Conservation (phyloP, 2,797 vertebrate species). For the Chloroceryle amazona region DNA sequence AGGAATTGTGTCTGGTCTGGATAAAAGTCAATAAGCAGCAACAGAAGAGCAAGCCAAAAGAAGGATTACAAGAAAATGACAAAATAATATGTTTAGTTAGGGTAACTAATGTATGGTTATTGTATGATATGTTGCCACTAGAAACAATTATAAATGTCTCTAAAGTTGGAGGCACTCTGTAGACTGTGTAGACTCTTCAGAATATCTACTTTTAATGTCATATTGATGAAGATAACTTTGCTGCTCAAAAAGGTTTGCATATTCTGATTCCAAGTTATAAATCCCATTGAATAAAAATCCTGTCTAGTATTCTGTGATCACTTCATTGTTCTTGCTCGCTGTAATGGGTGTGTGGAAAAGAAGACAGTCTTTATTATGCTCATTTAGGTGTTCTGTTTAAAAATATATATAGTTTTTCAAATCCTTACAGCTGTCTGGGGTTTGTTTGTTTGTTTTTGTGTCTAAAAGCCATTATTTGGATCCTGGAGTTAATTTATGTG, state of each 20-base stretch:
- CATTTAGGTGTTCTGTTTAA: background rate
- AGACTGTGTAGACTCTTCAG: background rate
- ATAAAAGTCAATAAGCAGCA: slow-evolving; percentile 9
- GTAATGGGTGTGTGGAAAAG: background rate
- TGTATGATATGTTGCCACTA: background rate
- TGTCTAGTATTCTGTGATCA: background rate
- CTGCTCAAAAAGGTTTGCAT: background rate
- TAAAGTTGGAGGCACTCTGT: background rate
- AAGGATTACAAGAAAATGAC: background rate
- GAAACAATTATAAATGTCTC: background rate
- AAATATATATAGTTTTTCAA: background rate
- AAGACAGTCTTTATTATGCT: background rate
- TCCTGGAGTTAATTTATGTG: background rate
- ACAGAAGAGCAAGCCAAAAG: background rate
- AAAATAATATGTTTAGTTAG: background rate
- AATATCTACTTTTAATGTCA: background rate
- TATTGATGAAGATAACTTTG: background rate
- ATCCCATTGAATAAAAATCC: background rate
- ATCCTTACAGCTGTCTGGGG: background rate
- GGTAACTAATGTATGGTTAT: background rate
- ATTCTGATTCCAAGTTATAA: background rate
- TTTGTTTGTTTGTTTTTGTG: background rate
- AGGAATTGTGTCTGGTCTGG: background rate
- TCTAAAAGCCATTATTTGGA: background rate
- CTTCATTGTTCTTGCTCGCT: background rate